These are phyloP conservation scores for Columbina picui DNA, from an alignment of 2,113 vertebrate genomes.

Conservation along the genomic window DNA sequence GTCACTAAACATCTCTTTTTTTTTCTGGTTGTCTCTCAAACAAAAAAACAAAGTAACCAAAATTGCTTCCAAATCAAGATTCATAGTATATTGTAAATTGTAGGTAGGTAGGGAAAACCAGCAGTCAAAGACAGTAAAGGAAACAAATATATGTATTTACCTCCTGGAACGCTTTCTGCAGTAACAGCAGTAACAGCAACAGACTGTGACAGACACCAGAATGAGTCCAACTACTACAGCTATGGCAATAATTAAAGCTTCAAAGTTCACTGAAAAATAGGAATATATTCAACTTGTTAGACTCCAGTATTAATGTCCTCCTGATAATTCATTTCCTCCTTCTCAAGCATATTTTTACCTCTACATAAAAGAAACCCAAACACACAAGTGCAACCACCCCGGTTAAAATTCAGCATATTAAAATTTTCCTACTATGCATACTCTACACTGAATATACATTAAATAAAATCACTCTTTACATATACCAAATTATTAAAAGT, in stretches of 20 bases:
- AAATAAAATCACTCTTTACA: background rate
- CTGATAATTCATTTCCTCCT: background rate
- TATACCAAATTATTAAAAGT: background rate
- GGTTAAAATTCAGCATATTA: background rate
- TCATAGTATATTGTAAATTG: background rate
- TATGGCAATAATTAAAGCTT: constrained; percentile 85
- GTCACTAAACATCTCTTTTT: background rate
- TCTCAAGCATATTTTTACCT: background rate
- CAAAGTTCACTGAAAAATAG: constrained; percentile 85
- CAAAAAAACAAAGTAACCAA: background rate
- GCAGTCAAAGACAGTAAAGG: background rate
- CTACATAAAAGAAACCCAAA: background rate
- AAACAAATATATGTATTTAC: constrained; percentile 57
- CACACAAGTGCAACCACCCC: background rate
- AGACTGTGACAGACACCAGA: constrained; percentile 72
- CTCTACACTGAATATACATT: background rate
- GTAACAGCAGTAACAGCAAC: constrained; percentile 87
- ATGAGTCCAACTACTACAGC: constrained; percentile 77
- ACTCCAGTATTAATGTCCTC: background rate
- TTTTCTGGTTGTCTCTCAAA: background rate
- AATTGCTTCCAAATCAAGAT: background rate
- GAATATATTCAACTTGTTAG: constrained; percentile 16
- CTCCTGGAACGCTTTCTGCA: constrained; percentile 68
- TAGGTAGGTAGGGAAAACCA: background rate
- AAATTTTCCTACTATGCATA: background rate